Evolutionary conservation across 2,113 vertebrate species (phyloP), one percentile per base, ranked within the genome.

Genomic region (Plecturocebus donacophilus): DNA sequence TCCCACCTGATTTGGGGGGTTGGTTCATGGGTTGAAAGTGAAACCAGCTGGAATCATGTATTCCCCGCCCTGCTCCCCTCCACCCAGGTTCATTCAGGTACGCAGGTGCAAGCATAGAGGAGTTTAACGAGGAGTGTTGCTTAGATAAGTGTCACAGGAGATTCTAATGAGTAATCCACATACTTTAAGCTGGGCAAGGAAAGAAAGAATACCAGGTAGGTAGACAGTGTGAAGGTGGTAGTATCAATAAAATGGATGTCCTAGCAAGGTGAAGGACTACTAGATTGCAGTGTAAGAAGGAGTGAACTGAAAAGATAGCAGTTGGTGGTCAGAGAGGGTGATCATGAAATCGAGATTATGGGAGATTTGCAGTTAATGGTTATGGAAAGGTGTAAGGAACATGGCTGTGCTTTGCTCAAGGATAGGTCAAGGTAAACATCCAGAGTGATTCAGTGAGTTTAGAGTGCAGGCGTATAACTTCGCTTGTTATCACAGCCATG

Each of bases 61-160:
- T 27, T 56, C 21, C 8, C 10, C 0, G 4, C 45, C 19, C 23
- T 6, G 1, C 19, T 8, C 23, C 0, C 13, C 64, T 35, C 6
- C 70, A n/a, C 4, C 27, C 35, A 45, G 30, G 16, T 76, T 23
- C 23, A 6, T 90, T 81, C 79, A 80, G 54, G 32, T 71, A 17
- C 38, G 56, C 35, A 92, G 30, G 45, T 76, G 13, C 47, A 76
- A 38, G 27, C 32, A 80, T 27, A 85, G 47, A 75, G 10, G 30
- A 80, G 13, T 20, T 90, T 76, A 56, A 83, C 40, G 35, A 66
- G 30, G 14, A 68, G n/a, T 40, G 23, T 79, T 75, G 45, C 40
- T 80, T 88, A 70, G 17, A 1, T 56, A 92, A 82, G 66, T 84
- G 27, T 66, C 17, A 38, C n/a, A 32, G 38, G 70, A 70, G 27